A percentile compares a stretch with the other conserved stretches of the same genome.
These are phyloP conservation scores for Drosophila buzzatii DNA, from an alignment of 2,888 invertebrate species.

Conservation along the genomic window DNA sequence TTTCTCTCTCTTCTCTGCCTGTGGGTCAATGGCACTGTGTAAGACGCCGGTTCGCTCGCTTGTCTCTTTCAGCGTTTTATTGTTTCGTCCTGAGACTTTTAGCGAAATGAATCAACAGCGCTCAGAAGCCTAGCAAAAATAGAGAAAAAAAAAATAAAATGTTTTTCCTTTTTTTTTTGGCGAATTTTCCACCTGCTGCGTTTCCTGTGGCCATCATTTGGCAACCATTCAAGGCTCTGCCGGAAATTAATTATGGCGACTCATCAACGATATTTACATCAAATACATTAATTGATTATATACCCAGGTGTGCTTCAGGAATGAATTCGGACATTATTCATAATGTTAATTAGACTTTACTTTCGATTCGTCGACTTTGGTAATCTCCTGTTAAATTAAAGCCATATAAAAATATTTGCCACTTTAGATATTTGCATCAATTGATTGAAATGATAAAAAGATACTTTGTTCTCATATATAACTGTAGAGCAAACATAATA, in stretches of 20 bases:
- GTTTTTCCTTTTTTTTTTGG: slow-evolving; percentile 2
- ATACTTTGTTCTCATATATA: too few relatives aligned
- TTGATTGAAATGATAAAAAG: neutral
- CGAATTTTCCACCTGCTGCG: slow-evolving; percentile 67
- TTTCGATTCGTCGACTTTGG: neutral
- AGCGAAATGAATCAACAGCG: slow-evolving; percentile 69
- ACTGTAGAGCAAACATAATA: too few relatives aligned
- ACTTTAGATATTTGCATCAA: neutral
- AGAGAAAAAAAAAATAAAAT: neutral
- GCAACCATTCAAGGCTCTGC: slow-evolving; percentile 39
- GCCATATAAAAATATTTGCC: too few relatives aligned
- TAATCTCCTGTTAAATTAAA: too few relatives aligned
- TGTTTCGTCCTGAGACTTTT: slow-evolving; percentile 56
- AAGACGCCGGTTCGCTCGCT: slow-evolving; percentile 19
- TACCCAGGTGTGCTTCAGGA: neutral
- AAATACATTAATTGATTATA: slow-evolving; percentile 51
- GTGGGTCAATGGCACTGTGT: neutral
- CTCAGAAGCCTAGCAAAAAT: slow-evolving; percentile 18
- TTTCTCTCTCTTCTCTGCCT: neutral
- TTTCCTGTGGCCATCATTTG: slow-evolving; percentile 42
- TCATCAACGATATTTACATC: slow-evolving; percentile 56
- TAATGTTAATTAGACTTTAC: slow-evolving; percentile 6
- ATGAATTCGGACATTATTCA: slow-evolving; percentile 7
- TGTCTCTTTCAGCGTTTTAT: slow-evolving; percentile 40
- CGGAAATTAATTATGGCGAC: slow-evolving; percentile 69